These are phyloP conservation scores for Cyclina sinensis DNA, from an alignment of 1,140 invertebrate genomes.

Conservation along the genomic window DNA sequence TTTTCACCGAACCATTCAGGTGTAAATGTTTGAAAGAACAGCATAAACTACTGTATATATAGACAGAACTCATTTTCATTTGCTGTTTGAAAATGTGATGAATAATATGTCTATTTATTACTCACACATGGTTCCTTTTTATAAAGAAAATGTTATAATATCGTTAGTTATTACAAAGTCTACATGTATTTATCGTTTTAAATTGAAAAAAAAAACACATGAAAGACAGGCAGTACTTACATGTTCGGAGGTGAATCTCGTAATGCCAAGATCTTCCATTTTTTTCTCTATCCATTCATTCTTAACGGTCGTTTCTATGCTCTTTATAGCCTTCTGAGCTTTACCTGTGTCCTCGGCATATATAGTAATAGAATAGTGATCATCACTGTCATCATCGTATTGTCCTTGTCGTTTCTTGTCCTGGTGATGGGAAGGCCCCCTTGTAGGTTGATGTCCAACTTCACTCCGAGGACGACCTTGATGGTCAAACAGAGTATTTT, in stretches of 20 bases:
- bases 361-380: conserved; percentile 9
- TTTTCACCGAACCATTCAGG: too few species aligned
- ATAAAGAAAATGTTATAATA: neutral
- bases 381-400: neutral
- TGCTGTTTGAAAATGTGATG: too few species aligned
- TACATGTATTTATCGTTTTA: neutral
- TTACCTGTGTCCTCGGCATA: conserved; percentile 31
- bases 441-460: neutral
- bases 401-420: neutral
- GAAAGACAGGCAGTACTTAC: neutral
- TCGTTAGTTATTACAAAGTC: neutral
- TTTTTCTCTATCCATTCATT: conserved; percentile 21
- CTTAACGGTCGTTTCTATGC: neutral
- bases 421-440: neutral
- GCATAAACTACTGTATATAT: too few species aligned
- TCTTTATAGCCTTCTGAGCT: conserved; percentile 1
- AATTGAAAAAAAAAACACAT: too few species aligned
- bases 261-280: neutral
- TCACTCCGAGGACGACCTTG: neutral
- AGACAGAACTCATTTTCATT: too few species aligned
- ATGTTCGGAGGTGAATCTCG: neutral
- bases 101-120: neutral
- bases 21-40: too few species aligned
- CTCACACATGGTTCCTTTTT: neutral
- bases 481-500: neutral